Base-by-base conservation (phyloP, 1,140 invertebrate species). In the Drosophila lini region DNA sequence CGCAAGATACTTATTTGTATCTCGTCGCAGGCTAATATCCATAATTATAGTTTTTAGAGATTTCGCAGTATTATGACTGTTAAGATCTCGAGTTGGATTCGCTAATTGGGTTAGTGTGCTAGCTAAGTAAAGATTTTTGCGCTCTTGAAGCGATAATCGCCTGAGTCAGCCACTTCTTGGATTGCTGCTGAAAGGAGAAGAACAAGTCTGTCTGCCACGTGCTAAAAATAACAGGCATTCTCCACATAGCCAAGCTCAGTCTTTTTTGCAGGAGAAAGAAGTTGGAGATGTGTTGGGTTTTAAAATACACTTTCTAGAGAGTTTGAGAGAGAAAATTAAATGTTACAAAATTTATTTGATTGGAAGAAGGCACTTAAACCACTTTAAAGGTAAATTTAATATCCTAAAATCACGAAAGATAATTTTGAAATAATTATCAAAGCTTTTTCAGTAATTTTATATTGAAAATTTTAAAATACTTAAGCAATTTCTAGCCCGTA, bases 31-130 rank as follows among this genome's bases (percentile, higher is more conserved):
- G 47, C 25, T 70, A 55, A 52, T 70, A 47, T 56, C 48, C 68
- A 50, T 71, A 71, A 71, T 71, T 59, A 71, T 41, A 41, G 34
- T 41, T 42, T 16, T 16, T n/a, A 19, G 34, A 28, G 53, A 55
- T 42, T 71, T 71, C 68, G 65, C 57, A 59, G 68, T 71, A 71
- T 71, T 71, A 71, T 71, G 68, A 71, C 68, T 71, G 68, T 34
- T 71, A 15, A 58, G 38, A 48, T 70, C 42, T 36, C 50, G 32
- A 36, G 50, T 36, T 31, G 53, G 31, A 16, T 59, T 52, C 28
- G 71, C 71, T 76, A 75, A 79, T 64, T 83, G 63, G 80, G 80
- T 75, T 83, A 75, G 70, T 65, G 60, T 69, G 80, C 58, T 62
- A 57, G 34, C 50, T 40, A 61, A 52, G 52, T 61, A 52, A 67